Evolutionary conservation across 2,888 invertebrate species (phyloP).

Genomic region (Drosophila anomelani): DNA sequence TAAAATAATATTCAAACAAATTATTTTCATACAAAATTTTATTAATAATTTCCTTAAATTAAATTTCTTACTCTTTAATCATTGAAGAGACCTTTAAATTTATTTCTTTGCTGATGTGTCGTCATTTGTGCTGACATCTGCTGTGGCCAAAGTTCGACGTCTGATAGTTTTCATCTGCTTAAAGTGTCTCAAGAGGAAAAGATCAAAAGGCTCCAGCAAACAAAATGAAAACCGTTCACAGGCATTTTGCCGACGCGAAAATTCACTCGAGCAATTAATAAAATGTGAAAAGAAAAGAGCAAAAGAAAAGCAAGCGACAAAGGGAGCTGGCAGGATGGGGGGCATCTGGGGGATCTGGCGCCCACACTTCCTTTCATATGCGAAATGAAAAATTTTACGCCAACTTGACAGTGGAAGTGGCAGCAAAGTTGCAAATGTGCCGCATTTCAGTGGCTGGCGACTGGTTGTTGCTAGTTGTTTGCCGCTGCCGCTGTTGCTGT

Average conservation of each 20-base stretch:
- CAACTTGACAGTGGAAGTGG: constrained; percentile 78
- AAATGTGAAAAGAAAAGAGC: constrained; percentile 58
- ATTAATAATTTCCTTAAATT: too few species aligned
- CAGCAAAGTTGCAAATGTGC: constrained; percentile 76
- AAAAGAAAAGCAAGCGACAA: constrained; percentile 49
- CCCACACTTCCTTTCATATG: constrained; percentile 79
- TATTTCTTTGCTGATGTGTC: not conserved
- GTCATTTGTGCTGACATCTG: constrained; percentile 6
- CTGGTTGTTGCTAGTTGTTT: constrained; percentile 44
- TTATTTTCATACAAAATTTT: too few species aligned
- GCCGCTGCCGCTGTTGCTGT: constrained; percentile 21
- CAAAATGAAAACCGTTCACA: constrained; percentile 61
- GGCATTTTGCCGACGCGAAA: constrained; percentile 66
- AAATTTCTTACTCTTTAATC: not conserved
- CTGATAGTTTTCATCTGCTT: constrained; percentile 10
- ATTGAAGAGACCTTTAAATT: not conserved
- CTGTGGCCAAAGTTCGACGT: constrained; percentile 1
- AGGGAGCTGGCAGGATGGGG: not conserved
- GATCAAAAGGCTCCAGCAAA: constrained; percentile 66
- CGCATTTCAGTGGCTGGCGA: constrained; percentile 42
- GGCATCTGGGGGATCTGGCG: constrained; percentile 51
- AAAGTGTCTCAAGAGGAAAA: constrained; percentile 55
- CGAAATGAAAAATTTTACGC: constrained; percentile 78
- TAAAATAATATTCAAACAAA: too few species aligned
- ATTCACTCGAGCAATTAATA: constrained; percentile 77